Evolutionary conservation across 2,797 vertebrate genomes (phyloP), one percentile per base, ranked within the genome.

Genomic region (Buceros bicornis): DNA sequence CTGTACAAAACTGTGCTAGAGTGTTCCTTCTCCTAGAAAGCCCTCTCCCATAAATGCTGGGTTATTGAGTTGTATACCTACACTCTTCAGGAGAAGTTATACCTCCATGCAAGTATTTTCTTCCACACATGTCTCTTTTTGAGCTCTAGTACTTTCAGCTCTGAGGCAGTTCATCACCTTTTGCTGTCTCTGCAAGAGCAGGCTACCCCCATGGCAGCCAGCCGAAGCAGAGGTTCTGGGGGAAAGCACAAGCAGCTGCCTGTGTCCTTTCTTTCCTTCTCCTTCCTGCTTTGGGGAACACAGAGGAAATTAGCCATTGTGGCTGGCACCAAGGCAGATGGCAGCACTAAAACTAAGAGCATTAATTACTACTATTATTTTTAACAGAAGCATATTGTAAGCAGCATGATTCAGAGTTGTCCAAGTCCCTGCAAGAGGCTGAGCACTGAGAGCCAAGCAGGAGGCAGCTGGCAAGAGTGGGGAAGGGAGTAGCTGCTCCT

Each of bases 291-390:
- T 76, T 48, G 72, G 81, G 51, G 14, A 61, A 67, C 43, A 43
- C 26, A 58, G 48, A 72, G 76, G 37, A 73, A 69, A 57, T 83
- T 45, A 31, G 50, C 18, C 67, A 58, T 45, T n/a, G 70, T 79
- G 69, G 58, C 33, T 79, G 77, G 16, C 84, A 81, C 57, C 12
- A 56, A 93, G 76, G 85, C 71, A 93, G 83, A 96, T 93, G 72
- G 70, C 58, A 90, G 48, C 28, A 85, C 56, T 88, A 80, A 82
- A 89, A 65, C 11, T 37, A 93, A 91, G 58, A 94, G 90, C 89
- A 94, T 94, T 97, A 97, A 96, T 97, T 96, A 93, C 91, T 65
- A 83, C 84, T 81, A 90, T 96, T 93, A 95, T 96, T 97, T 97
- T 95, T 92, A 97, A 92, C 37, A 72, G 90, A 90, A 93, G 62